Base-by-base conservation (phyloP, 2,113 vertebrate species). In the Pluvialis apricaria region DNA sequence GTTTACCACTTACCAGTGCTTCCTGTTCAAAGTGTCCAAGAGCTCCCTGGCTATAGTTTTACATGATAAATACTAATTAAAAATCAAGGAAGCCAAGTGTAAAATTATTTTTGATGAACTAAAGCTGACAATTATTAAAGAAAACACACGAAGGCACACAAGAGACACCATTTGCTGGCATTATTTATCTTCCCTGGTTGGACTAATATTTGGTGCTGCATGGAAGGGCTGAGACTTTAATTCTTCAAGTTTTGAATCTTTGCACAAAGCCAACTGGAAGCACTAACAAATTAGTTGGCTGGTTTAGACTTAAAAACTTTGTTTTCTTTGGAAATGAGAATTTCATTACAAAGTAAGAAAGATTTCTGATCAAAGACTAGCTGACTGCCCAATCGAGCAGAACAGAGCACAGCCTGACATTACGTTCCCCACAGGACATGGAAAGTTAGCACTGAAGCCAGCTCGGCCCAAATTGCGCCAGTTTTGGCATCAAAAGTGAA, bases 41-140 rank as follows among this genome's bases (percentile, higher is more conserved):
- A 91, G 65, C 62, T 69, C 64, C 70, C 57, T 65, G 47, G 55
- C 77, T 64, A 66, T 17, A 71, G 69, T 12, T 55, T 78, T 75
- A 80, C 81, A 60, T 26, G 36, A 89, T 34, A 91, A 91, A 88
- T 38, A 45, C 42, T 82, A 79, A 91, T 89, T 92, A 91, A 89
- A 94, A 91, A 72, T 45, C 68, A 84, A 24, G 22, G 55, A 77
- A 94, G 62, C 65, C 82, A 69, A 66, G 57, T 38, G 42, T 70
- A 95, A 94, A 80, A 92, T 89, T 73, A 66, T 49, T 55, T 38
- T 15, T 75, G 55, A 89, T 85, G 29, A 92, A 65, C 69, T 64
- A 68, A 91, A 86, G 77, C 51, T 52, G 80, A 86, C 54, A 78
- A 88, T 77, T 86, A 89, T 84, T 91, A 87, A 91, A 86, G 83